phyloP scores from a whole-genome alignment of 1,140 invertebrate genomes.

The Temnothorax nylanderi region DNA sequence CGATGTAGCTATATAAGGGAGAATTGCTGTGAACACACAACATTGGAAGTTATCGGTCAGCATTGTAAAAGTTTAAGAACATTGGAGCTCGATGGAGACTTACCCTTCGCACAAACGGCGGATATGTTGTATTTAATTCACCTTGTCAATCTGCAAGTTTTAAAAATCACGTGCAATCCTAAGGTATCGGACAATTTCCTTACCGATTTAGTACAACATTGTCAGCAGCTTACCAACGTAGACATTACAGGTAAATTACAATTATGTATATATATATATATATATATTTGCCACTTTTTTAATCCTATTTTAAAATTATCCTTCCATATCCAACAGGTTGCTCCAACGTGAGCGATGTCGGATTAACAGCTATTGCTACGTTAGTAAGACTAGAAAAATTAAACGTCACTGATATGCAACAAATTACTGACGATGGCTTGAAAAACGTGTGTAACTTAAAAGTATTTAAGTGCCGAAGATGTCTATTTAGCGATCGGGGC shows the following conservation, averaged over 20 bases:
- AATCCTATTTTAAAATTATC: too few species aligned
- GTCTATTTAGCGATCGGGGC: conserved; percentile 68
- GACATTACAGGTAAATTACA: conserved; percentile 71
- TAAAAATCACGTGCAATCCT: conserved; percentile 64
- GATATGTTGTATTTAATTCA: conserved; percentile 66
- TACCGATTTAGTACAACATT: conserved; percentile 63
- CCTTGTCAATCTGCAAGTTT: conserved; percentile 73
- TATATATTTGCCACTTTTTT: too few species aligned
- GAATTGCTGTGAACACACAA: neutral
- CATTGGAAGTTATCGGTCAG: conserved; percentile 65
- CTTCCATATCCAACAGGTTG: conserved; percentile 66
- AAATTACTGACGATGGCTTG: conserved; percentile 67
- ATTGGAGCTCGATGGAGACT: conserved; percentile 58
- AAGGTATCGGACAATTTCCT: conserved; percentile 67
- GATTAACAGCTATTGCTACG: conserved; percentile 66
- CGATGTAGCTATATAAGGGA: conserved; percentile 62
- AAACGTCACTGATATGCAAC: conserved; percentile 68
- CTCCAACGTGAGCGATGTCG: conserved; percentile 62
- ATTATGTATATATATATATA: neutral
- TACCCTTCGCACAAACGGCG: neutral
- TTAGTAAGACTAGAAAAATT: conserved; percentile 74
- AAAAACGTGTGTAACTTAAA: conserved; percentile 66
- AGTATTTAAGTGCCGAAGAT: conserved; percentile 71
- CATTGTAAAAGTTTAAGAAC: conserved; percentile 64
- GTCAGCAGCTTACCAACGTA: conserved; percentile 67